These are phyloP conservation scores for Lethocerus indicus DNA, from an alignment of 1,140 invertebrate species.

Conservation along the genomic window DNA sequence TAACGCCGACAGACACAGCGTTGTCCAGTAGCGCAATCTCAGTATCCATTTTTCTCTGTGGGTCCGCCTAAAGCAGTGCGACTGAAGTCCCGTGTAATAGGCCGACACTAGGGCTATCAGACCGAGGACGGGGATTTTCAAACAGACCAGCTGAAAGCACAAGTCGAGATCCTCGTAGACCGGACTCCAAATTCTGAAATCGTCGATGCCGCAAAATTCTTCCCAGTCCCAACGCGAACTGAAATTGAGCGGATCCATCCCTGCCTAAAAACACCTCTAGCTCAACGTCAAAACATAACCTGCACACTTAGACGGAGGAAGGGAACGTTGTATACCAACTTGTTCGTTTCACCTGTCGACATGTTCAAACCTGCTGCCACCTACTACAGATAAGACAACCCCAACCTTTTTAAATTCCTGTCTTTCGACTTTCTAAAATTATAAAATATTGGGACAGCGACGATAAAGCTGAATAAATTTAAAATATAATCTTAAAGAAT, in stretches of 20 bases:
- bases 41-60: slow-evolving; percentile 38
- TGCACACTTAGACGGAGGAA: too few species aligned
- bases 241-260: slow-evolving; percentile 1
- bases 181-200: slow-evolving; percentile 42
- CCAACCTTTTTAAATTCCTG: too few species aligned
- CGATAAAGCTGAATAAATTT: too few species aligned
- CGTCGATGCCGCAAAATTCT: slow-evolving; percentile 44
- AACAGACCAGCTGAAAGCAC: slow-evolving; percentile 63
- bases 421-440: too few species aligned
- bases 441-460: too few species aligned
- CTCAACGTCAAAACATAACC: too few species aligned
- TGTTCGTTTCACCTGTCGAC: too few species aligned
- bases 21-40: slow-evolving; percentile 38
- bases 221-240: slow-evolving; percentile 47
- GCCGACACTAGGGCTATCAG: slow-evolving; percentile 53
- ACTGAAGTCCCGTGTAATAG: slow-evolving; percentile 52
- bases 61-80: slow-evolving; percentile 33
- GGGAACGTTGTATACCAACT: too few species aligned
- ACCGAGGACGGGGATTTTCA: slow-evolving; percentile 43
- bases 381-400: too few species aligned
- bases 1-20: slow-evolving; percentile 35
- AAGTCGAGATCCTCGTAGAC: slow-evolving; percentile 50
- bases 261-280: background rate
- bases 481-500: too few species aligned
- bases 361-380: too few species aligned